Conservation (phyloP, 2,113 vertebrate species). For the Hippocampus mohnikei region DNA sequence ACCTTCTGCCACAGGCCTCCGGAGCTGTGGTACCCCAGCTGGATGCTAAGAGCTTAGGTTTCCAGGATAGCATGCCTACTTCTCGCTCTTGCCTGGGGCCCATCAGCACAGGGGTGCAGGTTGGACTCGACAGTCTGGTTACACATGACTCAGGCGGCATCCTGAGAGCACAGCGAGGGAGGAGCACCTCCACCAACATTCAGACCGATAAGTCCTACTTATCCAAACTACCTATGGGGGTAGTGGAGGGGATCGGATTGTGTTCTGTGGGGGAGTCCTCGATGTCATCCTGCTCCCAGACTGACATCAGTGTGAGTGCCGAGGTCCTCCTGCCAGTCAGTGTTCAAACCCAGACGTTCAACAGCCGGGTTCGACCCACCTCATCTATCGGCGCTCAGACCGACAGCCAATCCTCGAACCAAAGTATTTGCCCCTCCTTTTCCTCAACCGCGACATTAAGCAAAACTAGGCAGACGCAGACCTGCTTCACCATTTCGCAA, state of each 20-base stretch:
- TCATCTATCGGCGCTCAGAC: conserved; percentile 88
- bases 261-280: conserved; percentile 73
- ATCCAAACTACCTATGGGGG: conserved; percentile 64
- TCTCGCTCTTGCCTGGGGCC: conserved; percentile 73
- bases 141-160: conserved; percentile 54
- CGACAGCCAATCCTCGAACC: conserved; percentile 72
- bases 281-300: conserved; percentile 89
- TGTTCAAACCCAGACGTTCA: conserved; percentile 89
- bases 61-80: conserved; percentile 74
- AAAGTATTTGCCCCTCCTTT: conserved; percentile 67
- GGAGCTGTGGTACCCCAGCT: conserved; percentile 79
- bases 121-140: conserved; percentile 70
- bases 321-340: conserved; percentile 87
- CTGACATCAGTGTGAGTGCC: conserved; percentile 89
- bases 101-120: conserved; percentile 83
- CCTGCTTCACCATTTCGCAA: conserved; percentile 53
- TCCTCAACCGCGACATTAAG: conserved; percentile 62
- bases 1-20: conserved; percentile 79
- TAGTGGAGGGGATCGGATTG: conserved; percentile 45
- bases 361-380: conserved; percentile 75
- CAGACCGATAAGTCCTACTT: conserved; percentile 86
- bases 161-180: conserved; percentile 66
- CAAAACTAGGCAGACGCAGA: conserved; percentile 88
- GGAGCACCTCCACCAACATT: conserved; percentile 85
- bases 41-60: conserved; percentile 77